These are phyloP conservation scores for Gobionotothen gibberifrons DNA, from an alignment of 2,797 vertebrate species.

Conservation along the genomic window DNA sequence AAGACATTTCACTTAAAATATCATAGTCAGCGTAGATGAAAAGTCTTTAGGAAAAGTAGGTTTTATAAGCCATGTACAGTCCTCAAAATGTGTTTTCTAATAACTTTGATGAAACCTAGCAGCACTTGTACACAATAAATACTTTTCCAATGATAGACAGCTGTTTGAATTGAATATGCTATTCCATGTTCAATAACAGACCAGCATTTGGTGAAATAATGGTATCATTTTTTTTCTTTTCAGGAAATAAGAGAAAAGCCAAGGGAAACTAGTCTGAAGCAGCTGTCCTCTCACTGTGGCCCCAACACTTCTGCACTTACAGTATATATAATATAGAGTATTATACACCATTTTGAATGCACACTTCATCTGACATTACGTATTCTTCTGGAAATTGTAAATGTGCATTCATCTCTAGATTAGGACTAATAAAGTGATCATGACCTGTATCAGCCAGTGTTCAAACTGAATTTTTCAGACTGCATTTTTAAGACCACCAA, in stretches of 20 bases:
- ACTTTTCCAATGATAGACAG: too few species aligned
- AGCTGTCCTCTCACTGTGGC: background rate
- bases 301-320: background rate
- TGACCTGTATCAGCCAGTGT: background rate
- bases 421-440: background rate
- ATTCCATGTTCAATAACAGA: too few species aligned
- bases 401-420: background rate
- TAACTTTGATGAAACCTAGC: too few species aligned
- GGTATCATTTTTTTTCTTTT: conserved; percentile 30
- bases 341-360: background rate
- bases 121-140: too few species aligned
- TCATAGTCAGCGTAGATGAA: too few species aligned
- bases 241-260: conserved; percentile 88
- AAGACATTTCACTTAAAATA: too few species aligned
- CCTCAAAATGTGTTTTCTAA: too few species aligned
- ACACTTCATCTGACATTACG: background rate
- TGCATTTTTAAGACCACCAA: conserved; percentile 3
- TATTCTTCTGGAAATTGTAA: background rate
- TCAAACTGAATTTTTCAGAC: conserved; percentile 1
- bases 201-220: conserved; percentile 1
- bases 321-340: too few species aligned
- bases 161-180: background rate
- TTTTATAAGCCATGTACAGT: too few species aligned
- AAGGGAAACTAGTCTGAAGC: conserved; percentile 80
- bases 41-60: too few species aligned